Base-by-base conservation (phyloP, 1,140 invertebrate species). In the Chironomus striatipennis region DNA sequence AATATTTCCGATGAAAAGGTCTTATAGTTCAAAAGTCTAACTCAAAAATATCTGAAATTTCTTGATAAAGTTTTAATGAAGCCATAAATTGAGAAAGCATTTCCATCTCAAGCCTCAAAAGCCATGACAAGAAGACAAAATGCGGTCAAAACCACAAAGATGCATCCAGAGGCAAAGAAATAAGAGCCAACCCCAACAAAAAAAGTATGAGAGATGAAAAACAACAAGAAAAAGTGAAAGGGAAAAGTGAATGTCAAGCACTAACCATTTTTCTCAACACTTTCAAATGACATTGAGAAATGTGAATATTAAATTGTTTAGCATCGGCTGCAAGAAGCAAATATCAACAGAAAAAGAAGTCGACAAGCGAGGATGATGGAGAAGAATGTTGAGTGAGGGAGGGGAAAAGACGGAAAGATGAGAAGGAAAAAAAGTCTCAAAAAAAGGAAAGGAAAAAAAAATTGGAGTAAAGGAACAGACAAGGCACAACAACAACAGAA, bases 301-400 rank as follows among this genome's bases (percentile, higher is more conserved):
- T 70, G 65, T 6, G 65, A 70, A 70, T 70, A 70, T 70, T 70
- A 70, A 70, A 70, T 70, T 70, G 65, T 70, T 70, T 70, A 70
- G 15, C 65, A 70, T 70, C 17, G 65, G 20, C 18, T 70, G 20
- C 65, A 70, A 70, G 65, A 70, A 70, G 65, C 65, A 70, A 70
- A 70, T 70, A 70, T 70, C 65, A 70, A 70, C 65, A 70, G 17
- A 70, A 70, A 70, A 18, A 20, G 64, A 18, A 70, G 65, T 57
- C 47, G 47, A 57, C 24, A 34, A 57, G n/a, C 47, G n/a, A 57
- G n/a, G n/a, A 57, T n/a, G 47, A 57, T 12, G 9, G 7, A 57
- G 47, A 57, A 67, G 20, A n/a, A 70, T 70, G 20, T 21, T 9
- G 15, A 17, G 18, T 17, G 10, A 7, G 20, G 17, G 9, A 10